A percentile compares a stretch with the other conserved stretches of the same genome.
Evolutionary conservation across 1,140 invertebrate species (phyloP).

Genomic region (Schmidtea mediterranea): DNA sequence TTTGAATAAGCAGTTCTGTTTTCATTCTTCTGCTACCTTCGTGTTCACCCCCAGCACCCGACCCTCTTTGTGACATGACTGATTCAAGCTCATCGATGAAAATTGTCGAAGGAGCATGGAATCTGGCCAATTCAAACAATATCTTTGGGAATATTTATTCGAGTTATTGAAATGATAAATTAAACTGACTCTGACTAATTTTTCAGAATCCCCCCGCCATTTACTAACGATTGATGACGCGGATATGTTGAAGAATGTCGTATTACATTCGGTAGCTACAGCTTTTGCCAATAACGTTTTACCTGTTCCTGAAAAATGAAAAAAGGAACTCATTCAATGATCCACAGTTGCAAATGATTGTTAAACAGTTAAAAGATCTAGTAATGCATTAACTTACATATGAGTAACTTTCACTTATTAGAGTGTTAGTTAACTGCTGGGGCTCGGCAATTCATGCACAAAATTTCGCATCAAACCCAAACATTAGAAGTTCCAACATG

Average conservation of each 20-base stretch:
- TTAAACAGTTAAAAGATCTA: too few species aligned
- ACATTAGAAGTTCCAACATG: too few species aligned
- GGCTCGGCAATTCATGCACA: too few species aligned
- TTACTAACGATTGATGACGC: slow-evolving; percentile 62
- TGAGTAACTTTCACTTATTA: too few species aligned
- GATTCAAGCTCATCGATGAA: slow-evolving; percentile 33
- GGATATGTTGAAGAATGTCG: slow-evolving; percentile 70
- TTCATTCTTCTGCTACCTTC: slow-evolving; percentile 33
- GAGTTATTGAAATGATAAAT: too few species aligned
- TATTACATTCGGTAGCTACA: slow-evolving; percentile 48
- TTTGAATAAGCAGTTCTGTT: slow-evolving; percentile 48
- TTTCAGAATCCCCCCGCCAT: slow-evolving; percentile 78
- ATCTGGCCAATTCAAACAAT: slow-evolving; percentile 31
- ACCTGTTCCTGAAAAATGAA: slow-evolving; percentile 30
- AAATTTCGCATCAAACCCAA: too few species aligned
- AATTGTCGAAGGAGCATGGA: slow-evolving; percentile 31
- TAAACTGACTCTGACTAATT: slow-evolving; percentile 50
- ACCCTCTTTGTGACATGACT: slow-evolving; percentile 27
- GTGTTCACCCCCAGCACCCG: slow-evolving; percentile 24
- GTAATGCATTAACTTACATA: too few species aligned
- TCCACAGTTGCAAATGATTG: not conserved
- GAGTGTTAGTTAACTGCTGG: too few species aligned
- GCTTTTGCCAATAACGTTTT: slow-evolving; percentile 67
- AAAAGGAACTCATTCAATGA: not conserved
- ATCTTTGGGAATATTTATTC: too few species aligned